phyloP scores from a whole-genome alignment of 2,888 invertebrate genomes.

The Lithodes maja region DNA sequence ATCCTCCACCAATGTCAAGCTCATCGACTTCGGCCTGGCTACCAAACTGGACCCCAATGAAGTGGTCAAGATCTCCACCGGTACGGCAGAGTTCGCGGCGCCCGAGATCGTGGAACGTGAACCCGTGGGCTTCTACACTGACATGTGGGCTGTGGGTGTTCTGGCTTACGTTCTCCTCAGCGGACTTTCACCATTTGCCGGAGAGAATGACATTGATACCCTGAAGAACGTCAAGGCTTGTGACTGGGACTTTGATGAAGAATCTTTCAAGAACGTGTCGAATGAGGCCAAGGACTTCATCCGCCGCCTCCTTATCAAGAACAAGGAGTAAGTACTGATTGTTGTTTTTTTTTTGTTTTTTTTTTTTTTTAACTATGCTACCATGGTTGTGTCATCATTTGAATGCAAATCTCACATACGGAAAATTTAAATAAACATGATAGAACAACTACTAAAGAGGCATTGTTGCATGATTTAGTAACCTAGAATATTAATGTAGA shows the following conservation, averaged over 20 bases:
- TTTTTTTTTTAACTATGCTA: too few relatives aligned
- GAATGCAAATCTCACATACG: too few relatives aligned
- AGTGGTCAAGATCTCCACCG: conserved; percentile 98
- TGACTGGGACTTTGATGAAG: conserved; percentile 99
- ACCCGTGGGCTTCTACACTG: conserved; percentile 99
- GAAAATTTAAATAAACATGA: too few relatives aligned
- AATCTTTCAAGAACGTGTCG: conserved; percentile 94
- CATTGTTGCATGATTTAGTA: too few relatives aligned
- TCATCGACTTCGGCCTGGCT: conserved; percentile 99
- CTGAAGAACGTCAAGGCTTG: conserved; percentile 98
- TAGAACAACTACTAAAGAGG: too few relatives aligned
- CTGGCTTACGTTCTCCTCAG: conserved; percentile 98
- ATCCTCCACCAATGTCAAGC: conserved; percentile 94
- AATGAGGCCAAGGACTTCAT: conserved; percentile 99
- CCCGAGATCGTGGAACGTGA: conserved; percentile 99
- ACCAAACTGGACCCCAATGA: conserved; percentile 98
- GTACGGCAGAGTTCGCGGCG: conserved; percentile 99
- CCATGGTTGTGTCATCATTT: too few relatives aligned
- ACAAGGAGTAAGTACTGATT: conserved; percentile 86
- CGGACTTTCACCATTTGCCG: conserved; percentile 98
- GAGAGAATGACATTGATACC: conserved; percentile 98
- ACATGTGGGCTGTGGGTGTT: conserved; percentile 99
- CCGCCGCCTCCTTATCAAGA: conserved; percentile 89
- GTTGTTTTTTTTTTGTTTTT: background rate
- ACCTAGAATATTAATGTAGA: too few relatives aligned